Conservation (phyloP, 1,140 invertebrate species). For the Lasioglossum albipes region DNA sequence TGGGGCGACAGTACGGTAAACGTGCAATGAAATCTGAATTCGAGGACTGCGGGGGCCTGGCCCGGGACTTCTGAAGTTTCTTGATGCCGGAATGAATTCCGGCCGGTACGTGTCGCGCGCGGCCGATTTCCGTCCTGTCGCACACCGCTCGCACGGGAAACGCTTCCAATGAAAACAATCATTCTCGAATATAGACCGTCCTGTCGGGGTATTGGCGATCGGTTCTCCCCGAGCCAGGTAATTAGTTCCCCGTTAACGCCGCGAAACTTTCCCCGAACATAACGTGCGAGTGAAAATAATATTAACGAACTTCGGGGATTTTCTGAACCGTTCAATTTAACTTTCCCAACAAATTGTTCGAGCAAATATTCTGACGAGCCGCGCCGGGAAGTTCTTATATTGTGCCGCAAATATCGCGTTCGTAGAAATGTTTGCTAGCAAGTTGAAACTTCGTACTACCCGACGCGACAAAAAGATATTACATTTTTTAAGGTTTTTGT, state of each 20-base stretch:
- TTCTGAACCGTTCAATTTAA: conserved; percentile 14
- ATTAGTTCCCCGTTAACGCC: background rate
- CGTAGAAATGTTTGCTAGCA: too few relatives aligned
- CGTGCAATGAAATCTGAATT: conserved; percentile 49
- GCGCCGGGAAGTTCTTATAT: background rate
- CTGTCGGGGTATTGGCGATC: background rate
- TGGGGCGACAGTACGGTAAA: conserved; percentile 36
- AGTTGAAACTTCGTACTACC: too few relatives aligned
- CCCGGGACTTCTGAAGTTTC: conserved; percentile 6
- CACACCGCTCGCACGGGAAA: background rate
- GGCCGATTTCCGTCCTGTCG: background rate
- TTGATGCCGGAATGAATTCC: conserved; percentile 32
- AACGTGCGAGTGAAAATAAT: background rate
- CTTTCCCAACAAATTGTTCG: background rate
- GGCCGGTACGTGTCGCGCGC: background rate
- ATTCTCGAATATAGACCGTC: too few relatives aligned
- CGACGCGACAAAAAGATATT: too few relatives aligned
- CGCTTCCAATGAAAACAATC: background rate
- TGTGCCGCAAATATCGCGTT: too few relatives aligned
- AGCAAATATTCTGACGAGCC: background rate
- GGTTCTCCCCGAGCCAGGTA: background rate
- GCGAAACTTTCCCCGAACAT: background rate
- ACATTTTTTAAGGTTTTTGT: too few relatives aligned
- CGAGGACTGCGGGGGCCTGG: background rate
- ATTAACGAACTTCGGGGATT: background rate